Percentiles rank a stretch among this genome's conserved stretches.
Conservation (phyloP, 2,888 invertebrate genomes). For the Heliconius ethilla region DNA sequence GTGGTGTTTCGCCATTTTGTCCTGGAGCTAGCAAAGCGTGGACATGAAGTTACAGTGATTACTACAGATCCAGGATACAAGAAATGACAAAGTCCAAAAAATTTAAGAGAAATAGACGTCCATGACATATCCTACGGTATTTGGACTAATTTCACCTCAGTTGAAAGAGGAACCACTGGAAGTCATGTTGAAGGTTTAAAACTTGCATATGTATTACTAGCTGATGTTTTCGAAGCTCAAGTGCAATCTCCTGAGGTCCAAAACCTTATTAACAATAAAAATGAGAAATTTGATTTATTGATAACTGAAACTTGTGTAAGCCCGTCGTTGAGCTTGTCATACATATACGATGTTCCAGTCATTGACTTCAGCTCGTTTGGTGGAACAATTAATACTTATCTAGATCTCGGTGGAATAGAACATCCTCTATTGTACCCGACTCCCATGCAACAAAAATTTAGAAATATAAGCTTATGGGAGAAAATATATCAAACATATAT, state of each 20-base stretch:
- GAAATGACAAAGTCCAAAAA: conserved; percentile 54
- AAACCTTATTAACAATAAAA: conserved; percentile 47
- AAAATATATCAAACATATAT: conserved; percentile 43
- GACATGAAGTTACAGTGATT: conserved; percentile 62
- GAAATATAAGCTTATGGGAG: conserved; percentile 42
- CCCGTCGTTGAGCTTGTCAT: conserved; percentile 45
- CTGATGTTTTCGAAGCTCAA: conserved; percentile 42
- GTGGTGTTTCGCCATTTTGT: conserved; percentile 54
- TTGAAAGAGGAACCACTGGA: conserved; percentile 1
- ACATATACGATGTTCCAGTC: conserved; percentile 48
- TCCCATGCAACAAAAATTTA: conserved; percentile 17
- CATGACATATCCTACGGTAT: conserved; percentile 55
- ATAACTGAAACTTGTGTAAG: conserved; percentile 50
- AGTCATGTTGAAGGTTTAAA: background rate
- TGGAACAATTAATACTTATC: conserved; percentile 27
- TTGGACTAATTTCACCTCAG: conserved; percentile 13
- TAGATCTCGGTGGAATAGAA: conserved; percentile 37
- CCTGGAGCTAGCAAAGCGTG: conserved; percentile 56
- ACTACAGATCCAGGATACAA: conserved; percentile 56
- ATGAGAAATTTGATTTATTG: conserved; percentile 53
- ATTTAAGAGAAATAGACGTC: conserved; percentile 58
- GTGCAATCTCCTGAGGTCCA: conserved; percentile 46
- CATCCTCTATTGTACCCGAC: conserved; percentile 44
- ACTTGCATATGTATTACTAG: conserved; percentile 8
- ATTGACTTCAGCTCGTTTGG: conserved; percentile 48